A percentile compares a stretch with the other conserved stretches of the same genome.
Conservation (phyloP, 2,888 invertebrate species). For the Leucophenga maculata region DNA sequence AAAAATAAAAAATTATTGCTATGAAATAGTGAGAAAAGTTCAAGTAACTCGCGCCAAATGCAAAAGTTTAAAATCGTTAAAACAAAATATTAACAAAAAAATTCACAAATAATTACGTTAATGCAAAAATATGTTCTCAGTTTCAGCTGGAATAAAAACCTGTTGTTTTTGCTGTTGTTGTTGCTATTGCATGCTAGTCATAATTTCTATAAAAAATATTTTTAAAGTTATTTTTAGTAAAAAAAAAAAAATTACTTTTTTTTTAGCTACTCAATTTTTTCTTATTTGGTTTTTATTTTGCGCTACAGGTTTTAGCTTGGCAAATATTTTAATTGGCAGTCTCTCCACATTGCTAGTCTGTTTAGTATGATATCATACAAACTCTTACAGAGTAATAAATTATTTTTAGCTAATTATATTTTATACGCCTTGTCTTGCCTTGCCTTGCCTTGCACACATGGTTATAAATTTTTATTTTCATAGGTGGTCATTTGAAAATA, state of each 20-base stretch:
- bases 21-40: neutral
- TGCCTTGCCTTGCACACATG: too few species aligned
- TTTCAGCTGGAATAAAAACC: slow-evolving; percentile 4
- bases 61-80: neutral
- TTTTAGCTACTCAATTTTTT: slow-evolving; percentile 17
- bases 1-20: slow-evolving; percentile 14
- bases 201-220: slow-evolving; percentile 46
- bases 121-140: slow-evolving; percentile 15
- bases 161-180: neutral
- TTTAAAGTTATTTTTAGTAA: slow-evolving; percentile 4
- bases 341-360: slow-evolving; percentile 39
- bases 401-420: slow-evolving; percentile 60
- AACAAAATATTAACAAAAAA: neutral
- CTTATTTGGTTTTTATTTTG: neutral
- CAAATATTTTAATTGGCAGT: slow-evolving; percentile 57
- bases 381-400: slow-evolving; percentile 48
- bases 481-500: neutral
- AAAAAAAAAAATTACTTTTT: too few species aligned
- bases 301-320: slow-evolving; percentile 48
- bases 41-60: neutral
- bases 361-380: slow-evolving; percentile 51
- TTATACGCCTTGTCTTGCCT: too few species aligned
- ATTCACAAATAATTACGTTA: too few species aligned
- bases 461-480: too few species aligned
- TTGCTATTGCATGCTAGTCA: slow-evolving; percentile 47